These are phyloP conservation scores for Dendrolimus punctatus DNA, from an alignment of 1,140 invertebrate species.

Conservation along the genomic window DNA sequence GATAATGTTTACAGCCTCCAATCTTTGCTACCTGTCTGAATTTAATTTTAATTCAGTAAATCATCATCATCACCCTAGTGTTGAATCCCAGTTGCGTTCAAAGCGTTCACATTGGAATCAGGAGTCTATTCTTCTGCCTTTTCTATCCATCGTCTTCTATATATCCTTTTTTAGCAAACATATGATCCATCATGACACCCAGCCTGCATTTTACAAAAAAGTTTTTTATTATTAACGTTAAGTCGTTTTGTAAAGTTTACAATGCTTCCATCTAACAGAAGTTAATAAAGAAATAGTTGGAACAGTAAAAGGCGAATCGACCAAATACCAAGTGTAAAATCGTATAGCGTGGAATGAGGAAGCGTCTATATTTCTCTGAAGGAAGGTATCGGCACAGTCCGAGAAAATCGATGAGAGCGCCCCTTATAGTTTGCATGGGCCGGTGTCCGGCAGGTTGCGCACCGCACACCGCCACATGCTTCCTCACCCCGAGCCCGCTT, in stretches of 20 bases:
- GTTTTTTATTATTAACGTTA: background rate
- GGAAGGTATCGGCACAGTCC: constrained; percentile 59
- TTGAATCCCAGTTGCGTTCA: no score
- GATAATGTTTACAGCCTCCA: no score
- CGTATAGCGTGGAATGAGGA: constrained; percentile 34
- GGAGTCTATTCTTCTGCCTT: no score
- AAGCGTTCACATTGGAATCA: no score
- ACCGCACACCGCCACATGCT: background rate
- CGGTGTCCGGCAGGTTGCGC: constrained; percentile 16
- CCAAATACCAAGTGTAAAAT: constrained; percentile 41
- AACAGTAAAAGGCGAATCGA: constrained; percentile 7
- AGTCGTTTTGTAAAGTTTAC: background rate
- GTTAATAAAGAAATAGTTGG: constrained; percentile 9
- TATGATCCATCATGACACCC: no score
- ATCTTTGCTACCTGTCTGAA: no score
- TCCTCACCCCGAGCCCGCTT: background rate
- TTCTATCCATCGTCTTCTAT: no score
- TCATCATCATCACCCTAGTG: no score
- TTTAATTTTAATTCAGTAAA: no score
- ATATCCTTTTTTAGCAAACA: no score
- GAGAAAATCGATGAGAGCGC: constrained; percentile 62
- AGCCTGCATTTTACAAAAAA: no score
- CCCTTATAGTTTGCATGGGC: constrained; percentile 66
- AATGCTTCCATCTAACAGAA: background rate
- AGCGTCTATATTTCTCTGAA: constrained; percentile 21